phyloP scores from a whole-genome alignment of 2,113 vertebrate genomes.

The Upupa epops region DNA sequence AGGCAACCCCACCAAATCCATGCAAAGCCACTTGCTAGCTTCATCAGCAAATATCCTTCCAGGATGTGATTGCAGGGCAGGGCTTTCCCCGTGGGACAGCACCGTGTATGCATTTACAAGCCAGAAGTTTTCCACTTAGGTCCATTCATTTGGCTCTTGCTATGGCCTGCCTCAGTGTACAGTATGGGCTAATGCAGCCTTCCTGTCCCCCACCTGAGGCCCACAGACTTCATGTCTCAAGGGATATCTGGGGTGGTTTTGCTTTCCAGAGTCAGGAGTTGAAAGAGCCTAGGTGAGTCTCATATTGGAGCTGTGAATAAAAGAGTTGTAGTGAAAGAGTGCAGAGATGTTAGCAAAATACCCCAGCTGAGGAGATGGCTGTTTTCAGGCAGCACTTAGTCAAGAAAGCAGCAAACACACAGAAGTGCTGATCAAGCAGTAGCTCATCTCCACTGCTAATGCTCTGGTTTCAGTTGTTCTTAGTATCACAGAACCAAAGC shows the following conservation, averaged over 20 bases:
- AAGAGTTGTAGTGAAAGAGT: background rate
- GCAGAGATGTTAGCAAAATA: background rate
- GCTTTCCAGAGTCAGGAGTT: background rate
- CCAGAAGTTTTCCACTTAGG: background rate
- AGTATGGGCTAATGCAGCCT: background rate
- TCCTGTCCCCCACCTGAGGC: background rate
- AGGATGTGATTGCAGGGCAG: background rate
- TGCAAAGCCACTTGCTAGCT: background rate
- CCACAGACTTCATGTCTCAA: background rate
- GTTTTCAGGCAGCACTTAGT: background rate
- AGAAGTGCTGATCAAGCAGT: background rate
- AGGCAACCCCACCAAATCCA: conserved; percentile 7
- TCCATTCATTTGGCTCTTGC: accelerated
- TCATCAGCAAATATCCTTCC: conserved; percentile 35
- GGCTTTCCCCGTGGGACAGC: background rate
- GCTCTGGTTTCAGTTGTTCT: background rate
- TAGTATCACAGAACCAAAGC: background rate
- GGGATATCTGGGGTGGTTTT: background rate
- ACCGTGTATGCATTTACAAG: background rate
- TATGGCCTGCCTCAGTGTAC: background rate
- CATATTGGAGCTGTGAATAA: background rate
- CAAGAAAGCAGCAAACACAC: background rate
- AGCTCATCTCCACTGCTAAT: background rate
- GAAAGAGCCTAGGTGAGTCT: background rate
- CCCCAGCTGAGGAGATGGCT: background rate